Base-by-base conservation (phyloP, 2,113 vertebrate species). In the Alexandromys fortis region DNA sequence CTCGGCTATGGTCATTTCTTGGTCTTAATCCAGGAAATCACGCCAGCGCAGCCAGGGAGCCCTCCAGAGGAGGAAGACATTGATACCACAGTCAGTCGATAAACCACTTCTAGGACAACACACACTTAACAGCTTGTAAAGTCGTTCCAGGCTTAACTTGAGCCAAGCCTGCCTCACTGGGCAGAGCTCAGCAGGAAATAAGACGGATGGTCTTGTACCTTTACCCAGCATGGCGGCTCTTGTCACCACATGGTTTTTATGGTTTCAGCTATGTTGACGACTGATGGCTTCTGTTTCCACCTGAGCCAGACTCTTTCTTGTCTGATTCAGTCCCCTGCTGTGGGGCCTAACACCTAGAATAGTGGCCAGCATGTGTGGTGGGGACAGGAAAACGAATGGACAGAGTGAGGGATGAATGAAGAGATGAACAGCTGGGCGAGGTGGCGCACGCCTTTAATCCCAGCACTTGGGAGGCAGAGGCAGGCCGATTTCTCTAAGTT, bases 221-320 rank as follows among this genome's bases (percentile, higher is more conserved):
- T 4, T n/a, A 42, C n/a, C 82, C 58, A 13, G 49, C 72, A 9
- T 8, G 42, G 58, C 21, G 78, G 79, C 75, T n/a, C 73, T 19
- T 10, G 12, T 1, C 38, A 4, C 49, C 6, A 5, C 11, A 22
- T n/a, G 0, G 16, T 17, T 28, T 42, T 52, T 14, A 73, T 2
- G 78, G 26, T 7, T 5, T 78, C 67, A n/a, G 79, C 11, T 7
- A 6, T 13, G 9, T 30, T 42, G 5, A 21, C 33, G 4, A 3
- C n/a, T 75, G 26, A 1, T 0, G 22, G 7, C 63, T 3, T 58
- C 16, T 21, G n/a, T 65, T 76, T 42, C 47, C 12, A n/a, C 28
- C 0, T 1, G 12, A 63, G 45, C 67, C 47, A 82, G 70, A 55
- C 35, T 38, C 22, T n/a, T 21, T 16, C 30, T 75, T 30, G n/a